These are phyloP conservation scores for Buphagus erythrorhynchus DNA, from an alignment of 2,797 vertebrate species.

Conservation along the genomic window DNA sequence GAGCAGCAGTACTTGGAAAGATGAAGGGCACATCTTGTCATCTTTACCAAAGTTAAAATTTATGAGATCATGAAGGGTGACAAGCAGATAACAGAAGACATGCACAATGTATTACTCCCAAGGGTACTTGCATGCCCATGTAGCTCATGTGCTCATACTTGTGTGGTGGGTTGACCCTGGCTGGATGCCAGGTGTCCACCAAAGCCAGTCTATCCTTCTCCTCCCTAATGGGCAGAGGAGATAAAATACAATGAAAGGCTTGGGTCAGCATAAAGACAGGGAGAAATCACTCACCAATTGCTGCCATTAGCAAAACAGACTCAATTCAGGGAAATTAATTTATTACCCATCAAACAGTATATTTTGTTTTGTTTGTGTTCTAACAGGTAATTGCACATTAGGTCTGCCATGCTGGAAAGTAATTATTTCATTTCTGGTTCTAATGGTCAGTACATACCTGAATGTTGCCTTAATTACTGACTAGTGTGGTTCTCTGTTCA, in stretches of 20 bases:
- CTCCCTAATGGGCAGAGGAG: not conserved
- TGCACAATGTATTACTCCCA: not conserved
- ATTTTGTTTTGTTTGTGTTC: not conserved
- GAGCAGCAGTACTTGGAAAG: not conserved
- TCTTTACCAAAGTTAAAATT: not conserved
- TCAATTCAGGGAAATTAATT: not conserved
- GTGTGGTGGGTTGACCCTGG: not conserved
- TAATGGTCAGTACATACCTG: not conserved
- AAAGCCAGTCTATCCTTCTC: not conserved
- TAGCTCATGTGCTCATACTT: not conserved
- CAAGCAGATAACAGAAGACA: not conserved
- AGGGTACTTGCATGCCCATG: fast-evolving
- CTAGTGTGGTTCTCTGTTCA: not conserved
- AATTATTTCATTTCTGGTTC: not conserved
- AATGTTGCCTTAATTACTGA: not conserved
- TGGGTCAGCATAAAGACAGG: not conserved
- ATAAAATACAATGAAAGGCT: not conserved
- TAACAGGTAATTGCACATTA: not conserved
- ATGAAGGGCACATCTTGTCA: not conserved
- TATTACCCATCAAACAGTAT: not conserved
- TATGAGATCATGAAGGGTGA: not conserved
- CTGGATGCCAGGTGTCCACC: not conserved
- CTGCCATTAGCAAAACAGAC: not conserved
- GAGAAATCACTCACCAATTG: not conserved
- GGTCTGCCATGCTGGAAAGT: not conserved